Evolutionary conservation across 1,140 invertebrate species (phyloP), one percentile per base, ranked within the genome.

Genomic region (Pomacea maculata): DNA sequence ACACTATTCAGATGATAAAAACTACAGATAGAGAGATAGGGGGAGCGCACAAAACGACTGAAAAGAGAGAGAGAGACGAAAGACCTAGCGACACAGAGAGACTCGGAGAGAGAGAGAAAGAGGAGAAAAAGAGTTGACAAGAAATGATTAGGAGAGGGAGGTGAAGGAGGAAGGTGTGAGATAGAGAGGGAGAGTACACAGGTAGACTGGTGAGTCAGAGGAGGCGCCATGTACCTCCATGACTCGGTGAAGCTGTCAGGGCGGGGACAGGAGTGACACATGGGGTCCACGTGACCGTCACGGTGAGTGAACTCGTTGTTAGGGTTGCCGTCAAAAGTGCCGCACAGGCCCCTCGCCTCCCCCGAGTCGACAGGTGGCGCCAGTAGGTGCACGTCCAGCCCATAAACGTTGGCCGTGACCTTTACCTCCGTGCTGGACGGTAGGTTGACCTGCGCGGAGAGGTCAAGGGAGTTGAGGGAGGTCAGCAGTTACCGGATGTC

Each of bases 361-460:
- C 63, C 72, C 11, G 45, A 54, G 78, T 82, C 81, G 45, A 25
- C 55, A 29, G 68, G 71, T 63, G 81, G 81, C 0, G 64, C 34
- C 11, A 71, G 64, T 12, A 82, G 29, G 77, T 79, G 79, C 57
- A 78, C 15, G 72, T 82, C 70, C n/a, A 81, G 45, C 15, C 17
- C 29, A 0, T 6, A 63, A 21, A 11, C 17, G 21, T 19, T 5
- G 17, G 63, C 45, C 5, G 65, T 34, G 1, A 82, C 34, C 55
- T 79, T 79, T 2, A 82, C 73, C 78, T 82, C 81, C 34, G 76
- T 65, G 21, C 81, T 73, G 4, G 81, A 82, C 5, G 70, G 81
- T 0, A 82, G 77, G 65, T 79, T 75, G 34, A 82, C 73, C 81
- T 82, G 65, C 63, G 61, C 5, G 25, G 12, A 0, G 64, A 34